Conservation (phyloP, 2,113 vertebrate species). For the Bubo bubo region DNA sequence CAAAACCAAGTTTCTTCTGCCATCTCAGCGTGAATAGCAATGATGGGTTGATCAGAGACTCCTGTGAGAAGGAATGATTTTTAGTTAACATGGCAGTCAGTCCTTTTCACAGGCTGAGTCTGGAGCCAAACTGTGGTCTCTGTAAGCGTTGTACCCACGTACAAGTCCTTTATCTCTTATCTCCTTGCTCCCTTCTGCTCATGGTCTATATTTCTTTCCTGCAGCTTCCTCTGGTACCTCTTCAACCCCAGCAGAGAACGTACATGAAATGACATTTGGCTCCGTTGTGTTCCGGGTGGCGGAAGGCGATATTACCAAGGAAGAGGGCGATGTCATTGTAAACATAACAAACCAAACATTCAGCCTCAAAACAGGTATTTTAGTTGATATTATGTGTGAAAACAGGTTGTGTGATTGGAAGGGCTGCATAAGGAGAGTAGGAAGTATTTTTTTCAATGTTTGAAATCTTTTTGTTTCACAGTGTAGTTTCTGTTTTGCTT, state of each 20-base stretch:
- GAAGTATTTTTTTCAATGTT: background rate
- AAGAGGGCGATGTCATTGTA: conserved; percentile 83
- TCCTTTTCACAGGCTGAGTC: background rate
- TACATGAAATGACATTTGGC: conserved; percentile 79
- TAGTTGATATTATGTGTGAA: background rate
- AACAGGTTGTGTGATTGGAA: background rate
- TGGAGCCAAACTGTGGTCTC: background rate
- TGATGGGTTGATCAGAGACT: background rate
- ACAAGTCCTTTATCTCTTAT: background rate
- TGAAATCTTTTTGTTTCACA: background rate
- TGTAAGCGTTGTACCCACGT: background rate
- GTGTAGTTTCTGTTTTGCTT: background rate
- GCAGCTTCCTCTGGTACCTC: conserved; percentile 70
- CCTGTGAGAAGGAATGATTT: background rate
- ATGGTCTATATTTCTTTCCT: background rate
- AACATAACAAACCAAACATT: conserved; percentile 84
- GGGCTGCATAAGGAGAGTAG: background rate
- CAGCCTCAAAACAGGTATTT: conserved; percentile 81
- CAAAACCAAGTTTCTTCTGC: background rate
- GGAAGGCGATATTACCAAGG: conserved; percentile 86
- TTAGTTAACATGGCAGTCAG: background rate
- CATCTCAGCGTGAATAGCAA: background rate
- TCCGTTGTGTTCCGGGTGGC: conserved; percentile 73
- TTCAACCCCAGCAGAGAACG: conserved; percentile 10
- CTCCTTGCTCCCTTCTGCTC: background rate